A percentile compares a stretch with the other conserved stretches of the same genome.
Conservation (phyloP, 2,797 vertebrate genomes). For the Amblyraja radiata region DNA sequence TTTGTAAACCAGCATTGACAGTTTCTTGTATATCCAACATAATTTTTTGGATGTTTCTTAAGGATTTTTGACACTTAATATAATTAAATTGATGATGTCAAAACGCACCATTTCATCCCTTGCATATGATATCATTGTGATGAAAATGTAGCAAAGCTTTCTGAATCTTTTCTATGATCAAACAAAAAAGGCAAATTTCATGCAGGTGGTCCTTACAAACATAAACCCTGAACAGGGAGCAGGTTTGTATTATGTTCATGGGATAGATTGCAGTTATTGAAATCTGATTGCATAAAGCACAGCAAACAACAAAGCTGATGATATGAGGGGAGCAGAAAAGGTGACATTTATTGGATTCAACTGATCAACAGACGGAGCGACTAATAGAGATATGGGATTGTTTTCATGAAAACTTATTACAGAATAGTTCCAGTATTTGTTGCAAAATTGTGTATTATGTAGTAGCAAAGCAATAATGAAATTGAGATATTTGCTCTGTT, state of each 20-base stretch:
- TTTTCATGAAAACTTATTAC: background rate
- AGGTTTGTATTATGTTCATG: background rate
- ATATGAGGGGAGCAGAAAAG: background rate
- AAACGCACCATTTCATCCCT: background rate
- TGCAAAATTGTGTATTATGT: background rate
- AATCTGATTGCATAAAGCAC: background rate
- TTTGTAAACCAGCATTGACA: no score
- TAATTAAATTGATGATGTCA: background rate
- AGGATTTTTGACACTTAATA: background rate
- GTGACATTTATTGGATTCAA: background rate
- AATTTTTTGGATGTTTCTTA: background rate
- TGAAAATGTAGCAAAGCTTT: background rate
- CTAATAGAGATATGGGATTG: background rate
- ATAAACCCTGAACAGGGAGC: background rate
- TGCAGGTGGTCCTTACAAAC: background rate
- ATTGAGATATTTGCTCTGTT: background rate
- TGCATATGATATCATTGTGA: background rate
- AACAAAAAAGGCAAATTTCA: no score
- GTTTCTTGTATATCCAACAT: no score
- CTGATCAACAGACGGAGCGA: background rate
- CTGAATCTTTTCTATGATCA: background rate
- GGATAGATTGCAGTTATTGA: background rate
- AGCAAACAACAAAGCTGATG: background rate
- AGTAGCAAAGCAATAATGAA: background rate
- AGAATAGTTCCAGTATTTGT: background rate